Conservation (phyloP, 2,888 invertebrate species). For the Malachius bipustulatus region DNA sequence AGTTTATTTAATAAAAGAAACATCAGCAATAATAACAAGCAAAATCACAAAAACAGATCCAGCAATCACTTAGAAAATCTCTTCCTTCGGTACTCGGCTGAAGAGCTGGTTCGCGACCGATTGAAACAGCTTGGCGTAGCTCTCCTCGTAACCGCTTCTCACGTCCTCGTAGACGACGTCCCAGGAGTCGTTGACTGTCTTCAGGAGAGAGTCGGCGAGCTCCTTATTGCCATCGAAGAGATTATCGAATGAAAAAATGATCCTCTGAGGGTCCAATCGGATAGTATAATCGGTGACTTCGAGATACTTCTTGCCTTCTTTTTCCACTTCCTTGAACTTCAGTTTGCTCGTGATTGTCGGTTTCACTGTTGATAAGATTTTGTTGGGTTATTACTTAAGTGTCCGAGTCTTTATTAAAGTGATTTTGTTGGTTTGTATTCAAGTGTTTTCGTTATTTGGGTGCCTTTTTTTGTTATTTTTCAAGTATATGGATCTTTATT, state of each 20-base stretch:
- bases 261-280: constrained; percentile 5
- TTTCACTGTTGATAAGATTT: too few relatives aligned
- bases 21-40: too few relatives aligned
- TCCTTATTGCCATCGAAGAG: constrained; percentile 22
- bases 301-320: neutral
- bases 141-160: constrained; percentile 16
- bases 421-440: too few relatives aligned
- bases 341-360: neutral
- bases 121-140: constrained; percentile 11
- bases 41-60: too few relatives aligned
- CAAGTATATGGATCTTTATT: too few relatives aligned
- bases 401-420: too few relatives aligned
- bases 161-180: constrained; percentile 18
- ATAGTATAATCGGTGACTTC: neutral
- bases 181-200: constrained; percentile 23
- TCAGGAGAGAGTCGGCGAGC: constrained; percentile 18
- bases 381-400: too few relatives aligned
- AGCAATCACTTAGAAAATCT: too few relatives aligned
- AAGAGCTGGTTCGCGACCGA: neutral
- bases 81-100: neutral
- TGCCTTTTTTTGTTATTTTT: too few relatives aligned
- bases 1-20: too few relatives aligned
- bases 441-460: too few relatives aligned
- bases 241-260: constrained; percentile 15
- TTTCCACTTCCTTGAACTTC: constrained; percentile 42